Base-by-base conservation (phyloP, 2,888 invertebrate genomes). In the Dermolepida albohirtum region DNA sequence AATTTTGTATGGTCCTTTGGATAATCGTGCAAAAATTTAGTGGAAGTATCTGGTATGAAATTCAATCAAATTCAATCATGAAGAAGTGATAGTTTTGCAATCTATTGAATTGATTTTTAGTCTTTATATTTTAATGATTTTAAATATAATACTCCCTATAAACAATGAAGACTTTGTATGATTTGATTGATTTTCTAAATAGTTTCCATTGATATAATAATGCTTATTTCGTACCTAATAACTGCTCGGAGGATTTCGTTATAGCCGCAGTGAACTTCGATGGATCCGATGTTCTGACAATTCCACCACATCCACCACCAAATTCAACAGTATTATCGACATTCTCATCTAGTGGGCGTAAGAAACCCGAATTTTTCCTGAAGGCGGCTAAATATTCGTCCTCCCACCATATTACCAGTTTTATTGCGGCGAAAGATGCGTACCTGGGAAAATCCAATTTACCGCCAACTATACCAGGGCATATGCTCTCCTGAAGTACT, bases 341-440 rank as follows among this genome's bases (percentile, higher is more conserved):
- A n/a, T 50, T 16, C 27, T 70, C 69, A n/a, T 69, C 67, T 1
- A 51, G 41, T 67, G 77, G 76, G 51, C 78, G 78, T 12, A 82
- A 69, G 70, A 83, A 82, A 0, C 89, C 90, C 0, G 90, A 90
- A 29, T 86, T 86, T 76, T 86, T 89, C 80, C 90, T 87, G 78
- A 92, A 93, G 17, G 93, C 92, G 63, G 92, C 91, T 40, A 87
- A 84, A 77, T 91, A 94, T 78, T 94, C 94, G 73, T 93, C 92
- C 83, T 94, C 94, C 87, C 93, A 91, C 94, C 94, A 94, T n/a
- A 90, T 82, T 0, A 93, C 92, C 73, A 94, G 87, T 84, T 94
- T 94, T 14, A 92, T 90, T 0, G 94, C 89, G 1, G 93, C 93
- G 84, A 94, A 94, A 0, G 93, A 93, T 6, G 93, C 93, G 78